These are phyloP conservation scores for Coccyzus lansbergi DNA, from an alignment of 2,797 vertebrate species.

Conservation along the genomic window DNA sequence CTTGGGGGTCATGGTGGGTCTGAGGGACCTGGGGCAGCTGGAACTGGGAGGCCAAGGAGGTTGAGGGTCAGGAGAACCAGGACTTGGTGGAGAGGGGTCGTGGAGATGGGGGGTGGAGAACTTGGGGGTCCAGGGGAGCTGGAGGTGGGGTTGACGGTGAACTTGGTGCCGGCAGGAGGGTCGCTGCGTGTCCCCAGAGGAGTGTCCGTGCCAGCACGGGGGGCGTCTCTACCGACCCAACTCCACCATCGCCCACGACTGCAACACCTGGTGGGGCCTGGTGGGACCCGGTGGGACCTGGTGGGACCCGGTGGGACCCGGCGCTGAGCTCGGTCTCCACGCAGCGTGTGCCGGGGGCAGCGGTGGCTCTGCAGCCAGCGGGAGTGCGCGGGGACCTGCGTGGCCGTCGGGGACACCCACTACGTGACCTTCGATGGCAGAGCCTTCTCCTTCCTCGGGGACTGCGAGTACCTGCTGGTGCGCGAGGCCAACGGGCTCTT, in stretches of 20 bases:
- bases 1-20: too few species aligned
- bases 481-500: constrained; percentile 83
- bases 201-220: constrained; percentile 90
- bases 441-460: constrained; percentile 87
- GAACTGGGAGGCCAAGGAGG: too few species aligned
- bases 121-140: too few species aligned
- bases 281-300: too few species aligned
- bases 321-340: not conserved
- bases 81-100: too few species aligned
- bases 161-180: constrained; percentile 72
- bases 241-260: constrained; percentile 88
- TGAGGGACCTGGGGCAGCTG: too few species aligned
- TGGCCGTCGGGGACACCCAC: constrained; percentile 90
- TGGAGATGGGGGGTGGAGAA: too few species aligned
- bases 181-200: constrained; percentile 81
- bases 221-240: constrained; percentile 85
- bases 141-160: too few species aligned
- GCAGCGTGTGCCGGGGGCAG: constrained; percentile 82
- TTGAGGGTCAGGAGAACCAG: too few species aligned
- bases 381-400: constrained; percentile 84
- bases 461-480: constrained; percentile 90
- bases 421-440: constrained; percentile 91
- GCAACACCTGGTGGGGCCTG: constrained; percentile 89
- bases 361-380: constrained; percentile 84
- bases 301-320: too few species aligned